These are phyloP conservation scores for Gallinago stenura DNA, from an alignment of 2,797 vertebrate species.

Conservation along the genomic window DNA sequence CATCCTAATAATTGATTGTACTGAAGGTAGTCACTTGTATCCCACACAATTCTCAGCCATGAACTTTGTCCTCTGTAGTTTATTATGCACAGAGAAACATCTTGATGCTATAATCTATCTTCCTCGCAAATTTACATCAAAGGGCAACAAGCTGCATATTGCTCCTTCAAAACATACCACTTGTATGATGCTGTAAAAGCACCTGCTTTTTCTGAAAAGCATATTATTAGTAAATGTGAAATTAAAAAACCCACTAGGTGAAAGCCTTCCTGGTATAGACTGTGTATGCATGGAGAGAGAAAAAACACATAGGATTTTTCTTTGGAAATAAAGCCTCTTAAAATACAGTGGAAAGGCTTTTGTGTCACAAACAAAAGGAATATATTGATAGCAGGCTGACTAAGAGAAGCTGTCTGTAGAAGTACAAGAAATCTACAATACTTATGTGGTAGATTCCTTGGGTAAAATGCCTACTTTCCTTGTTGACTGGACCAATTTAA, in stretches of 20 bases:
- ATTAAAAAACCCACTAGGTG: not conserved
- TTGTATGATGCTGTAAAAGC: not conserved
- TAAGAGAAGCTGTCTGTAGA: constrained; percentile 6
- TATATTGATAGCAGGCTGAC: constrained; percentile 9
- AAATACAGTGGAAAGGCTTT: constrained; percentile 20
- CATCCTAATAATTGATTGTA: constrained; percentile 71
- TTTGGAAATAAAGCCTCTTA: constrained; percentile 24
- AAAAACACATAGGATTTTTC: not conserved
- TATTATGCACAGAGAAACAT: constrained; percentile 63
- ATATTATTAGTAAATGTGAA: constrained; percentile 22
- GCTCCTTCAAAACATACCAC: constrained; percentile 31
- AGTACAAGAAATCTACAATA: constrained; percentile 13
- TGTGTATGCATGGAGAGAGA: not conserved
- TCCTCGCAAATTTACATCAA: constrained; percentile 57
- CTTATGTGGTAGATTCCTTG: not conserved
- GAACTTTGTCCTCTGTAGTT: constrained; percentile 70
- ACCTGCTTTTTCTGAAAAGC: constrained; percentile 36
- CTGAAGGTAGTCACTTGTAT: constrained; percentile 66
- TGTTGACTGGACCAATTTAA: constrained; percentile 36
- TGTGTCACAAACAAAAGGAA: constrained; percentile 26
- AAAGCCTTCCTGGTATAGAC: not conserved
- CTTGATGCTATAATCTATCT: constrained; percentile 64
- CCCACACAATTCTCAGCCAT: constrained; percentile 60
- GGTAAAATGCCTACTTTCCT: constrained; percentile 13
- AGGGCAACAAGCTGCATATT: constrained; percentile 31